Evolutionary conservation across 2,797 vertebrate genomes (phyloP), one percentile per base, ranked within the genome.

Genomic region (Gadopsis marmoratus): DNA sequence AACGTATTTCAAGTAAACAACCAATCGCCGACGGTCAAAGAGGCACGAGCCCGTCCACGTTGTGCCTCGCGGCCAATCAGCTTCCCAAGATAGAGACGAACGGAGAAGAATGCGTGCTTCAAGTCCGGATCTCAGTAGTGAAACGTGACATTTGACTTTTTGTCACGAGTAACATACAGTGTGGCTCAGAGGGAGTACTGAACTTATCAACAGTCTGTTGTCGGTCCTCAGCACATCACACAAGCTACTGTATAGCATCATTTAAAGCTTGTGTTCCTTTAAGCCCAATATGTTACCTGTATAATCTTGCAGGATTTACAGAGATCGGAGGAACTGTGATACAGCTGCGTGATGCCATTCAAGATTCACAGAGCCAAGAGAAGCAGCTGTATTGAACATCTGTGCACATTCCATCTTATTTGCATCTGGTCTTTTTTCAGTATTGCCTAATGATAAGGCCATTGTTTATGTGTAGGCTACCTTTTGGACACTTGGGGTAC

Each of bases 311-410:
- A 39, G 55, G 50, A 73, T 76, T 76, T 71, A 14, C 50, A 74
- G 33, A 63, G 69, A 70, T 79, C 43, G 67, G 60, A 66, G 63
- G 74, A 79, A 72, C 53, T 33, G n/a, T 76, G 31, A n/a, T 59
- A 19, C 33, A 51, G 39, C 21, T 73, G 43, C 41, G 63, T 66
- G 53, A 55, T 59, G 43, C 5, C 37, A 66, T 47, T 75, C 26
- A 58, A 55, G 23, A 59, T 55, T 65, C 47, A 53, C 0, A 7
- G 39, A 43, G 54, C n/a, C n/a, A 23, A 41, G n/a, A 37, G 37
- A 53, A 35, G 58, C 45, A 48, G 51, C 37, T 67, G n/a, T 55
- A 73, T 70, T 69, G 12, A 53, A 53, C 62, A 67, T 66, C 48
- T 58, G 66, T 56, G 33, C 41, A 61, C 29, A 33, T n/a, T 61